Evolutionary conservation across 2,113 vertebrate genomes (phyloP).

Genomic region (Pseudorasbora parva): DNA sequence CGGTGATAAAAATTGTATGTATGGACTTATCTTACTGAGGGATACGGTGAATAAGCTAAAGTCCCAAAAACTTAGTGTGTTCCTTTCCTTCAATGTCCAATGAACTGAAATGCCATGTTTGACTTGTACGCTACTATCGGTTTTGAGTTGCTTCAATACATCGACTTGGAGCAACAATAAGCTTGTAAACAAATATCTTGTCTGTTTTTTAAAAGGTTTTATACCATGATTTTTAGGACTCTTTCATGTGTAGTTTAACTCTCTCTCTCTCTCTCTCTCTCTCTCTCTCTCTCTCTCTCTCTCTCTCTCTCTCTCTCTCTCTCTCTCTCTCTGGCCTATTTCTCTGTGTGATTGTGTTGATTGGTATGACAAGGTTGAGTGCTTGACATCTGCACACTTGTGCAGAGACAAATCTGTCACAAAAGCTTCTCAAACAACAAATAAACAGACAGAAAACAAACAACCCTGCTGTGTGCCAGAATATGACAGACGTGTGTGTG

Average conservation of each 20-base stretch:
- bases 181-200: constrained; percentile 2
- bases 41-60: too few relatives aligned
- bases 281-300: too few relatives aligned
- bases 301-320: too few relatives aligned
- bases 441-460: constrained; percentile 30
- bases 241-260: background rate
- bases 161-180: background rate
- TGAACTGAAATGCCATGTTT: background rate
- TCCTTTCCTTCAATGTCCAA: background rate
- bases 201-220: background rate
- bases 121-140: background rate
- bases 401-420: constrained; percentile 40
- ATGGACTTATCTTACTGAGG: too few relatives aligned
- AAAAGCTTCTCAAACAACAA: constrained; percentile 37
- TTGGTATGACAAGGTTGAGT: constrained; percentile 4
- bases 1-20: too few relatives aligned
- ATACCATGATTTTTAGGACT: background rate
- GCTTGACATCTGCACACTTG: constrained; percentile 23
- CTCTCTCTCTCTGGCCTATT: background rate
- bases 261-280: too few relatives aligned
- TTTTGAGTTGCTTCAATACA: background rate
- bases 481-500: constrained; percentile 20
- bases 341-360: constrained; percentile 29
- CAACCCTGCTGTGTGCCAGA: constrained; percentile 18
- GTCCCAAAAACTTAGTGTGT: too few relatives aligned